Conservation (phyloP, 1,140 invertebrate genomes). For the Papilio aristodemus region DNA sequence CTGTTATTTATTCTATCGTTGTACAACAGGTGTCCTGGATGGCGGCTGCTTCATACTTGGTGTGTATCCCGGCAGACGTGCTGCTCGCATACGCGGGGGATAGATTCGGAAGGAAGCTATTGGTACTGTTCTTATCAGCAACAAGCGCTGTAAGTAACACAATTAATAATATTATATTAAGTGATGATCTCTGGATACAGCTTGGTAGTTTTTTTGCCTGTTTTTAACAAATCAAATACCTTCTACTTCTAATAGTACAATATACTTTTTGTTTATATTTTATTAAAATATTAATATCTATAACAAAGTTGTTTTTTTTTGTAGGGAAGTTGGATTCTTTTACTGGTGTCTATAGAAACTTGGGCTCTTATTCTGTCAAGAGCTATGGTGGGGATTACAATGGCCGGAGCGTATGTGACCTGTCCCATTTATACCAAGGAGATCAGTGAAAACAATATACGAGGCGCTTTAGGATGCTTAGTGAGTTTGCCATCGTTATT, state of each 20-base stretch:
- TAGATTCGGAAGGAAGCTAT: slow-evolving; percentile 57
- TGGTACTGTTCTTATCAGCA: slow-evolving; percentile 51
- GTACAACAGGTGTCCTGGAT: slow-evolving; percentile 64
- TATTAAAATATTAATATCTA: too few species aligned
- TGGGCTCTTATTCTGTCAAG: slow-evolving; percentile 54
- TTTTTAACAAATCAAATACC: too few species aligned
- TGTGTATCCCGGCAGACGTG: slow-evolving; percentile 50
- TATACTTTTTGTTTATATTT: too few species aligned
- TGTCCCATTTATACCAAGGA: slow-evolving; percentile 63
- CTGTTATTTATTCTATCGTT: background rate
- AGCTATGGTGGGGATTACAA: slow-evolving; percentile 48
- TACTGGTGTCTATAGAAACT: slow-evolving; percentile 45
- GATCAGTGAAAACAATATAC: slow-evolving; percentile 56
- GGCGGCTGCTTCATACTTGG: slow-evolving; percentile 55
- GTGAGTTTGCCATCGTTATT: slow-evolving; percentile 31
- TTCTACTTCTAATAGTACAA: too few species aligned
- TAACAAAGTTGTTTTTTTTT: slow-evolving; percentile 29
- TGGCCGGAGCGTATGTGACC: slow-evolving; percentile 56
- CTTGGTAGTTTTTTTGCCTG: too few species aligned
- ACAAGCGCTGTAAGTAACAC: slow-evolving; percentile 51
- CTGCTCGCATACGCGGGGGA: slow-evolving; percentile 55
- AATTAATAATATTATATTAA: background rate
- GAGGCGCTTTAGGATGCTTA: slow-evolving; percentile 51
- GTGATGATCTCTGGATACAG: too few species aligned
- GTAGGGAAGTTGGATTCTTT: slow-evolving; percentile 51